Conservation (phyloP, 2,797 vertebrate genomes). For the Loris lydekkerianus region DNA sequence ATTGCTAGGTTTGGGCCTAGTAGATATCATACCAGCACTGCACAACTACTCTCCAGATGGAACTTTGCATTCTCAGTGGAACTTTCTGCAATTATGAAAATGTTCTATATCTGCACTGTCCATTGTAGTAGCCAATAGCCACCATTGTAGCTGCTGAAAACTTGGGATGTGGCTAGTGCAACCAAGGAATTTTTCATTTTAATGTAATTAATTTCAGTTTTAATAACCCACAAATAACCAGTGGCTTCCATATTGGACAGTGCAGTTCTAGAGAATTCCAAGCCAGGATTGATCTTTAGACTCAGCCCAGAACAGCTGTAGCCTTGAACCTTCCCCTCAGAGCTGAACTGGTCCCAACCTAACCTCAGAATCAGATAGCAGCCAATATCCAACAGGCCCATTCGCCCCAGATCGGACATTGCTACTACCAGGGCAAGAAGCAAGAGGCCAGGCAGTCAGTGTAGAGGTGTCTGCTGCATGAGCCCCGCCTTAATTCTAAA, state of each 20-base stretch:
- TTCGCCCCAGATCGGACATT: accelerated
- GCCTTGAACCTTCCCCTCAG: background rate
- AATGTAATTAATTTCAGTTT: background rate
- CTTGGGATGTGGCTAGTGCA: background rate
- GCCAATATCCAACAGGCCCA: background rate
- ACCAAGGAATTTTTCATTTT: slow-evolving; percentile 27
- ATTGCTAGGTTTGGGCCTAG: background rate
- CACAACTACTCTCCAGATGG: slow-evolving; percentile 15
- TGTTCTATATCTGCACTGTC: background rate
- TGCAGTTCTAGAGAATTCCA: background rate
- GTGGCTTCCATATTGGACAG: background rate
- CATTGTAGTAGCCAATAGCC: background rate
- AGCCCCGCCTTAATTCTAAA: background rate
- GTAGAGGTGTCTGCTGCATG: background rate
- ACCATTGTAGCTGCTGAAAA: background rate
- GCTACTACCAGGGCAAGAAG: background rate
- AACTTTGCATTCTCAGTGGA: slow-evolving; percentile 20
- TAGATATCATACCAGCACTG: background rate
- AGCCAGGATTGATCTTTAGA: background rate
- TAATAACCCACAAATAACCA: background rate
- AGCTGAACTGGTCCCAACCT: background rate
- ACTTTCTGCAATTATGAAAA: background rate
- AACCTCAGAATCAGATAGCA: background rate
- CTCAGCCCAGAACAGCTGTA: background rate
- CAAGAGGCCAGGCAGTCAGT: background rate